Conservation (phyloP, 2,888 invertebrate genomes). For the Silvanus unidentatus region DNA sequence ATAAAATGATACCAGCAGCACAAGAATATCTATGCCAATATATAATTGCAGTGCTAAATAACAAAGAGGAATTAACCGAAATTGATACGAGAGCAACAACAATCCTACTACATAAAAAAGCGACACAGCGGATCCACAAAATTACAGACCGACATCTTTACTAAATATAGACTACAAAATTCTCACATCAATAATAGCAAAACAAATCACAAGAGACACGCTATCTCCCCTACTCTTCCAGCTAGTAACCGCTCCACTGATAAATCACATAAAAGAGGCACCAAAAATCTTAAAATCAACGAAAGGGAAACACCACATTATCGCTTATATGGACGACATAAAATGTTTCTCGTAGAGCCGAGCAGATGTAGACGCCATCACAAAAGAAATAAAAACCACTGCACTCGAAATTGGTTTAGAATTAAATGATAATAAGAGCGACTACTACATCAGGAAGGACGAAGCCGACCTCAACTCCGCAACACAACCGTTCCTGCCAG, state of each 20-base stretch:
- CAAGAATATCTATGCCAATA: no score
- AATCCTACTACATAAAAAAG: conserved; percentile 28
- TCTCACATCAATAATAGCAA: conserved; percentile 18
- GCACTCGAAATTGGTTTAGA: conserved; percentile 8
- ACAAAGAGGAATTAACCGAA: conserved; percentile 8
- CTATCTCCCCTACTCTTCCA: neutral
- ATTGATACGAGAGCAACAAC: conserved; percentile 16
- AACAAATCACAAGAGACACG: conserved; percentile 8
- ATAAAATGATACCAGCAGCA: no score
- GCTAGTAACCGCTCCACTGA: neutral
- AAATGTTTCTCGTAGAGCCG: conserved; percentile 7
- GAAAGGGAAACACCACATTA: conserved; percentile 1
- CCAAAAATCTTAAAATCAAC: conserved; percentile 1
- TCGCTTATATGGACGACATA: conserved; percentile 14
- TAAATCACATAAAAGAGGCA: neutral
- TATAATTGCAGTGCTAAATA: neutral
- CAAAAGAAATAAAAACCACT: conserved; percentile 1
- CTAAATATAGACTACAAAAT: conserved; percentile 28
- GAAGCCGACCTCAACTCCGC: neutral
- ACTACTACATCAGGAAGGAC: neutral
- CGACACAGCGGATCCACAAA: conserved; percentile 20
- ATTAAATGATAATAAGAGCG: conserved; percentile 12
- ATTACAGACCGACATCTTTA: conserved; percentile 27
- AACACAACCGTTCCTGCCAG: neutral
- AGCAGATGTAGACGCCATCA: conserved; percentile 9